phyloP scores from a whole-genome alignment of 2,113 vertebrate species.

The Urocitellus parryii region DNA sequence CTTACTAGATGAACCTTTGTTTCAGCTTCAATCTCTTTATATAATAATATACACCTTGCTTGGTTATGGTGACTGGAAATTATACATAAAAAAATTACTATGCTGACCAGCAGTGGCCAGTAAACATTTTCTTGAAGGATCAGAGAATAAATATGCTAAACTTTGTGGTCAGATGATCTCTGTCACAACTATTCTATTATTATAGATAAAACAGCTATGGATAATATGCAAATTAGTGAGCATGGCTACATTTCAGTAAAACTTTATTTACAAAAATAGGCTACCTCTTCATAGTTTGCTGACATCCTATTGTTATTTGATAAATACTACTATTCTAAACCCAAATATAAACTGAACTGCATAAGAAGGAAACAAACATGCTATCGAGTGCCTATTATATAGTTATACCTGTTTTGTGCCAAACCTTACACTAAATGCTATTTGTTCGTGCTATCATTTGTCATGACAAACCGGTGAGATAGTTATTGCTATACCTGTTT shows the following conservation, averaged over 20 bases:
- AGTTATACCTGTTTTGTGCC: neutral
- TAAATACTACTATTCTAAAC: slow-evolving; percentile 30
- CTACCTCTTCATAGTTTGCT: neutral
- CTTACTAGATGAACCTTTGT: slow-evolving; percentile 1
- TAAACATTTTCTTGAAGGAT: neutral
- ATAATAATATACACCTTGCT: neutral
- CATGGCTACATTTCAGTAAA: neutral
- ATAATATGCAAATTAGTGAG: neutral
- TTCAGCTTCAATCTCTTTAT: neutral
- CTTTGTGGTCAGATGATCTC: neutral
- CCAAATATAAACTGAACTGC: neutral
- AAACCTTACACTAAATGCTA: neutral
- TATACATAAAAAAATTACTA: neutral
- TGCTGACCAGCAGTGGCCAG: neutral
- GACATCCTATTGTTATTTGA: neutral
- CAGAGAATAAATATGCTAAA: neutral
- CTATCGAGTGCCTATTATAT: neutral
- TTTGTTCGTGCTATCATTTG: neutral
- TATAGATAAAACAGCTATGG: neutral
- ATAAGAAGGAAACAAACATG: slow-evolving; percentile 9
- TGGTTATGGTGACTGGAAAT: slow-evolving; percentile 36
- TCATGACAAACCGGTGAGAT: neutral
- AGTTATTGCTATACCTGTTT: neutral
- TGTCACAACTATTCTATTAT: neutral
- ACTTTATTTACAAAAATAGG: slow-evolving; percentile 44